Conservation (phyloP, 2,888 invertebrate genomes). For the Cecidostiba fungosa region DNA sequence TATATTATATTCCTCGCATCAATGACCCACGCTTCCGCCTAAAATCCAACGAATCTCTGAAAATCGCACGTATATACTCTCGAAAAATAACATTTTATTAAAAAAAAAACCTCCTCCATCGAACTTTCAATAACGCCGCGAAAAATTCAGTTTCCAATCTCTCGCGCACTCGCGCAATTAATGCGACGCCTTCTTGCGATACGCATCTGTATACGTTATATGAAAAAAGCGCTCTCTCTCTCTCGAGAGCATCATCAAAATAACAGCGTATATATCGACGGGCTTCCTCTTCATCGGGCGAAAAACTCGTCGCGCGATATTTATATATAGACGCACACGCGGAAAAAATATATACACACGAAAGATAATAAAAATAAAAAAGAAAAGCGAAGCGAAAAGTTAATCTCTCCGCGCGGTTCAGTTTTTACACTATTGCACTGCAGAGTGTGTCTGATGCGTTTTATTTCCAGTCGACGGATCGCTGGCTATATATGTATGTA, state of each 20-base stretch:
- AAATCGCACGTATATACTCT: neutral
- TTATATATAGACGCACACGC: too few relatives aligned
- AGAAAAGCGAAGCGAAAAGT: neutral
- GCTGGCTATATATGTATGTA: too few relatives aligned
- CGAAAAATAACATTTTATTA: neutral
- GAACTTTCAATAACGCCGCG: neutral
- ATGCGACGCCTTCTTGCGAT: neutral
- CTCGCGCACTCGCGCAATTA: neutral
- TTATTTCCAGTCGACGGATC: neutral
- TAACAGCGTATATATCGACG: too few relatives aligned
- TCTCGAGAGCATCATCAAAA: too few relatives aligned
- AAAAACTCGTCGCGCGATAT: too few relatives aligned
- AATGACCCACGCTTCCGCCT: too few relatives aligned
- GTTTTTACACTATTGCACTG: neutral
- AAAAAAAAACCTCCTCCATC: neutral
- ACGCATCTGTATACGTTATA: neutral
- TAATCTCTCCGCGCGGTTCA: neutral
- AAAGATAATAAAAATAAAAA: too few relatives aligned
- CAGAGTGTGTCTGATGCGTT: neutral
- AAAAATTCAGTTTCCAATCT: slow-evolving; percentile 3
- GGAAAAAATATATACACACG: too few relatives aligned
- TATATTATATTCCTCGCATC: too few relatives aligned
- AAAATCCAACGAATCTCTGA: neutral
- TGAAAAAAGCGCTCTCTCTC: too few relatives aligned
- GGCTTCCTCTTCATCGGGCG: too few relatives aligned